Evolutionary conservation across 1,140 invertebrate genomes (phyloP).

Genomic region (Medauroidea extradentata): DNA sequence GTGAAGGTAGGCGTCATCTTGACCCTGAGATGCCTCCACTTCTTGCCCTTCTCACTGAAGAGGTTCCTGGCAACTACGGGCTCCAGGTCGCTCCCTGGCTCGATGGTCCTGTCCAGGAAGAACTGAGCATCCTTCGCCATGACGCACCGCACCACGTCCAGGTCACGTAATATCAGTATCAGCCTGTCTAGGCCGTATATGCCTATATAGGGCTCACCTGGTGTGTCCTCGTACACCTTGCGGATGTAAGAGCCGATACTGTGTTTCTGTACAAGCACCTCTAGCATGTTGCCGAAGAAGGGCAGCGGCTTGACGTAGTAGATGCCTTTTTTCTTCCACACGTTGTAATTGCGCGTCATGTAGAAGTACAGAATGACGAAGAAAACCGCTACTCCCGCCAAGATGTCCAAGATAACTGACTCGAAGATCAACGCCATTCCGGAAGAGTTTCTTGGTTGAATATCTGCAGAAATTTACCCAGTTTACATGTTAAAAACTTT

Average conservation of each 20-base stretch:
- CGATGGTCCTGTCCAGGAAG: conserved; percentile 44
- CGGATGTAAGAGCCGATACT: background rate
- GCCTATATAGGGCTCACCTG: conserved; percentile 24
- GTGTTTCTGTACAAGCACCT: conserved; percentile 14
- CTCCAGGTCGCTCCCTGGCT: conserved; percentile 42
- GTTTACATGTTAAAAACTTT: too few relatives aligned
- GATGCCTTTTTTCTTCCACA: conserved; percentile 44
- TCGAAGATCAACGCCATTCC: too few relatives aligned
- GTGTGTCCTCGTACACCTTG: background rate
- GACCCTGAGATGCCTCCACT: conserved; percentile 45
- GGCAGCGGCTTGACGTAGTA: conserved; percentile 41
- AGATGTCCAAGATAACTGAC: too few relatives aligned
- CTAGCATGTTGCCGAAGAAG: conserved; percentile 43
- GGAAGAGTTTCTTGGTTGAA: too few relatives aligned
- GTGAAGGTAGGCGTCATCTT: conserved; percentile 48
- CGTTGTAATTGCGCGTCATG: conserved; percentile 43
- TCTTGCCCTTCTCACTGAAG: conserved; percentile 4
- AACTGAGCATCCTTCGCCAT: conserved; percentile 46
- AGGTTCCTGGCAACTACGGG: background rate
- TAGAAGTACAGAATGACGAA: conserved; percentile 33
- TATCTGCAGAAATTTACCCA: too few relatives aligned
- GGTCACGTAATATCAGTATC: conserved; percentile 44
- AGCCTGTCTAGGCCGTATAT: conserved; percentile 47
- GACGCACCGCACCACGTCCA: conserved; percentile 45
- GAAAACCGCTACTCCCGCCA: too few relatives aligned